phyloP scores from a whole-genome alignment of 2,888 invertebrate genomes.

The Parapristionchus giblindavisi region DNA sequence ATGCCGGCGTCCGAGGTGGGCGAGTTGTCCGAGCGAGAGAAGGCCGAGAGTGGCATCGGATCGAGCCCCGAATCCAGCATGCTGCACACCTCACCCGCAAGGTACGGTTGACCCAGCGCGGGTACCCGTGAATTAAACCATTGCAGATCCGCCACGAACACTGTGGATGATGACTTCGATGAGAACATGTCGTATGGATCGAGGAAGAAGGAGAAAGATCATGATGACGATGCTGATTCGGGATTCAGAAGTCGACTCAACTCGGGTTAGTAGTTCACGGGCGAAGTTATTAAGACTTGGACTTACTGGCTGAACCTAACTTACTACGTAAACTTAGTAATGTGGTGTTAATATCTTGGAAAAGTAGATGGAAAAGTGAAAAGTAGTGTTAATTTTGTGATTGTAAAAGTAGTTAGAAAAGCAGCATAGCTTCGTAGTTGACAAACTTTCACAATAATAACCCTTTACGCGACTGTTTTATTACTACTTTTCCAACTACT shows the following conservation, averaged over 20 bases:
- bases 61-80: constrained; percentile 8
- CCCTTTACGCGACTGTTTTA: no score
- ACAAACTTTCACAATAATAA: no score
- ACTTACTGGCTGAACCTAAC: not conserved
- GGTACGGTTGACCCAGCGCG: constrained; percentile 2
- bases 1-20: not conserved
- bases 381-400: no score
- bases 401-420: no score
- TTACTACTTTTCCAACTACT: no score
- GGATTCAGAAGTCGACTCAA: constrained; percentile 61
- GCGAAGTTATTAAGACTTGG: no score
- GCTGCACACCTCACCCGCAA: constrained; percentile 25
- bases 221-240: constrained; percentile 63
- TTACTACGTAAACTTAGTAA: no score
- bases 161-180: constrained; percentile 32
- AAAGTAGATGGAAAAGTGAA: no score
- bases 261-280: constrained; percentile 41
- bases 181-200: constrained; percentile 17
- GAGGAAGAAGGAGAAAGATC: constrained; percentile 43
- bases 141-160: constrained; percentile 21
- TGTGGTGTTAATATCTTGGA: no score
- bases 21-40: constrained; percentile 28
- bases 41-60: constrained; percentile 36
- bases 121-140: no score
- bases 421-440: no score